Base-by-base conservation (phyloP, 2,888 invertebrate genomes). In the Parnassius orleans region DNA sequence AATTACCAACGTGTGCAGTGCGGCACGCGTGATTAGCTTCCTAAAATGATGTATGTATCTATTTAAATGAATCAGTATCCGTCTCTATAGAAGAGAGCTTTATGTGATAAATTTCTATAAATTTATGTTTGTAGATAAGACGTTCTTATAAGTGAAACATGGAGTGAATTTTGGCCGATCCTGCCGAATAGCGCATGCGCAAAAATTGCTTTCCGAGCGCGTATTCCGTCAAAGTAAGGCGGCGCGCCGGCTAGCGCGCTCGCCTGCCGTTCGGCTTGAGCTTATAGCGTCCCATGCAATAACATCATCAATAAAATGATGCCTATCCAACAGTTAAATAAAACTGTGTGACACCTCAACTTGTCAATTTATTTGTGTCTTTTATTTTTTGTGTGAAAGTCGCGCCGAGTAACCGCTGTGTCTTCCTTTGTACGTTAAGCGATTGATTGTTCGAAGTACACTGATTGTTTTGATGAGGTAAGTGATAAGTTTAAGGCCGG, bases 171-270 rank as follows among this genome's bases (percentile, higher is more conserved):
- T 90, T 83, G 83, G 86, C 83, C 88, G 85, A 87, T 90, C 88
- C 89, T 89, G 84, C 77, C 73, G 70, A 73, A 80, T 65, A 75
- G 82, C 89, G 88, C 89, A 70, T 90, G 90, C 90, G 90, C 87
- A 77, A 80, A 80, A 79, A 79, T 72, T 72, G 71, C 69, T 78
- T 76, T 74, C 70, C 72, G 77, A 83, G 74, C 80, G 79, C 78
- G 77, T 72, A 75, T 80, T 83, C 84, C 86, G 84, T 88, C 80
- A 83, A 81, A 87, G 79, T 77, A 74, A 81, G 90, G 83, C 93
- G 92, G 84, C 92, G 92, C 79, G 93, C 91, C 81, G 90, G 90
- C 72, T 92, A 86, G 85, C 92, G 92, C 83, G 93, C 87, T 79
- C 92, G 93, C 88, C 92, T 81, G 92, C 93, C 92, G 78, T 77